Conservation (phyloP, 2,113 vertebrate species). For the Heterochromis multidens region DNA sequence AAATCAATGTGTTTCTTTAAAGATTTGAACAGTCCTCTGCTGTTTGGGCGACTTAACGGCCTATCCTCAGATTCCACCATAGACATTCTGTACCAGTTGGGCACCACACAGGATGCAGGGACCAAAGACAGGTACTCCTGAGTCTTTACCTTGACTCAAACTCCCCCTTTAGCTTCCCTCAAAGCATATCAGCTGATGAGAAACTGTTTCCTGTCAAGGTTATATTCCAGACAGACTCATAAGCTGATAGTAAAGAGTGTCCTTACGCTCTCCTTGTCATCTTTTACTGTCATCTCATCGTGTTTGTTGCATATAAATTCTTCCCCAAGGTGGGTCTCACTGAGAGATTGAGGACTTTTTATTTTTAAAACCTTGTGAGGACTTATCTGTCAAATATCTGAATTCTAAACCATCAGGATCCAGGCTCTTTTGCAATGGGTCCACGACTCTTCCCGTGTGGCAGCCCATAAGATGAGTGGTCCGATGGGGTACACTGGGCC, state of each 20-base stretch:
- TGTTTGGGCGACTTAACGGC: slow-evolving; percentile 96
- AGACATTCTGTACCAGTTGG: slow-evolving; percentile 98
- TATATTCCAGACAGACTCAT: slow-evolving; percentile 1
- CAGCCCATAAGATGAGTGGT: slow-evolving; percentile 85
- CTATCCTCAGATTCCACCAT: slow-evolving; percentile 98
- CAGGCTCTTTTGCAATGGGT: slow-evolving; percentile 98
- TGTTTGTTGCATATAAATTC: slow-evolving; percentile 18
- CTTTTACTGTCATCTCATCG: not conserved
- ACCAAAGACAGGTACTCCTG: slow-evolving; percentile 91
- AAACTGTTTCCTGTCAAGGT: not conserved
- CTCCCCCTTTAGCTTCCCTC: not conserved
- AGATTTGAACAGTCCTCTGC: slow-evolving; percentile 98
- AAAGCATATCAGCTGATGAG: not conserved
- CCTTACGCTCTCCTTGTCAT: slow-evolving; percentile 2
- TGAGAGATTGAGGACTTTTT: not conserved
- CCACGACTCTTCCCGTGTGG: slow-evolving; percentile 91
- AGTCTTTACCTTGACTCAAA: not conserved
- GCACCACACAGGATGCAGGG: slow-evolving; percentile 95
- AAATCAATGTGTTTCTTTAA: slow-evolving; percentile 3
- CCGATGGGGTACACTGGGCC: slow-evolving; percentile 76
- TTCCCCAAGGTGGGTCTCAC: not conserved
- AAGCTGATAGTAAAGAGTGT: slow-evolving; percentile 18
- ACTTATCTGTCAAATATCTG: not conserved
- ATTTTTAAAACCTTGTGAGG: not conserved
- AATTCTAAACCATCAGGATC: slow-evolving; percentile 77